Conservation (phyloP, 2,888 invertebrate genomes). For the Nymphalis polychloros region DNA sequence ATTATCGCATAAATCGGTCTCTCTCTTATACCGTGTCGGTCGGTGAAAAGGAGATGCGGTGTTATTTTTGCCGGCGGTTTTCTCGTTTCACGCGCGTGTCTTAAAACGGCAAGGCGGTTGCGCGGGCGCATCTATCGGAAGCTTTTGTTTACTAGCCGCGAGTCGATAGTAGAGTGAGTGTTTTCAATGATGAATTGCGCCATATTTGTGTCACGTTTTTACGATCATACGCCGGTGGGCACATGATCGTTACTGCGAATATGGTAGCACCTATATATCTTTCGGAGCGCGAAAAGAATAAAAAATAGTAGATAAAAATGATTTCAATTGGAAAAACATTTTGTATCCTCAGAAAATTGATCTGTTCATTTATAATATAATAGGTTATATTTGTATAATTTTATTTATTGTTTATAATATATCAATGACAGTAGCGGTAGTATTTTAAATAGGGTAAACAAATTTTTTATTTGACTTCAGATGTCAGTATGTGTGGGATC, state of each 20-base stretch:
- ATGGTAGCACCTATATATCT: slow-evolving; percentile 13
- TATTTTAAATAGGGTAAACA: too few species aligned
- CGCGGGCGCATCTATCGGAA: slow-evolving; percentile 48
- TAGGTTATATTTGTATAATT: too few species aligned
- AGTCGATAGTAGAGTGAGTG: slow-evolving; percentile 21
- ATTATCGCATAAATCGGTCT: slow-evolving; percentile 39
- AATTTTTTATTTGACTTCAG: too few species aligned
- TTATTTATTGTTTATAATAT: too few species aligned
- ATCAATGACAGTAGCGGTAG: too few species aligned
- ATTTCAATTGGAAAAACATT: not conserved
- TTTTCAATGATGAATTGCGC: slow-evolving; percentile 22
- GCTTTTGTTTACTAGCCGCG: slow-evolving; percentile 61
- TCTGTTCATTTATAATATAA: not conserved
- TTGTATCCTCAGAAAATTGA: not conserved
- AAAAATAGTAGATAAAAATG: not conserved
- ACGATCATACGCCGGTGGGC: slow-evolving; percentile 8
- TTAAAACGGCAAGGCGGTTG: slow-evolving; percentile 74
- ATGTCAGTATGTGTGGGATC: too few species aligned
- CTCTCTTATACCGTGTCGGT: slow-evolving; percentile 47
- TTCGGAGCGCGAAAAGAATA: slow-evolving; percentile 15
- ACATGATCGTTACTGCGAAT: slow-evolving; percentile 12
- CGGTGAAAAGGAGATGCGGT: slow-evolving; percentile 66
- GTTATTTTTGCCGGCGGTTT: slow-evolving; percentile 79
- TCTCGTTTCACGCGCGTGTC: slow-evolving; percentile 72
- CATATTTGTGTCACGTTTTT: slow-evolving; percentile 27